Conservation (phyloP, 2,797 vertebrate species). For the Champsocephalus esox region DNA sequence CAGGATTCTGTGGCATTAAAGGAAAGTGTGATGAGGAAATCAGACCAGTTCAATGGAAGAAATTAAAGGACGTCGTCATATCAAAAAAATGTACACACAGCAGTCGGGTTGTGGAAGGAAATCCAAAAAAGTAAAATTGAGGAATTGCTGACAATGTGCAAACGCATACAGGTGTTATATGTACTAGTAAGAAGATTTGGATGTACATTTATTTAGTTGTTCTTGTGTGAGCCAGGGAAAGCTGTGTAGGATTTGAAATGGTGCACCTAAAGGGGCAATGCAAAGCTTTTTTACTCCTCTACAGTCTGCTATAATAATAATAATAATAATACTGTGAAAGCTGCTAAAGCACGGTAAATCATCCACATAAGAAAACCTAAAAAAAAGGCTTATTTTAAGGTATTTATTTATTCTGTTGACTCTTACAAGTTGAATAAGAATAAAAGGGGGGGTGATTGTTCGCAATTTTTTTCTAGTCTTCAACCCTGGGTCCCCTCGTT, state of each 20-base stretch:
- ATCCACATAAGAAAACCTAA: too few relatives aligned
- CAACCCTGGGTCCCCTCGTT: conserved; percentile 54
- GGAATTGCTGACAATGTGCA: not conserved
- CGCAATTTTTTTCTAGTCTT: not conserved
- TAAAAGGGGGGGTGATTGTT: not conserved
- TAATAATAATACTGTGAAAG: not conserved
- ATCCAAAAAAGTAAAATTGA: not conserved
- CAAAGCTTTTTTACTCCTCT: not conserved
- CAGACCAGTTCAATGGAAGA: conserved; percentile 25
- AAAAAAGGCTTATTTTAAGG: not conserved
- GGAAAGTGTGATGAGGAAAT: not conserved
- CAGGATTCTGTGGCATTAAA: not conserved
- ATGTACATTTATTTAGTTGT: not conserved
- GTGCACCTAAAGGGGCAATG: not conserved
- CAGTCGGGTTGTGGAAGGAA: not conserved
- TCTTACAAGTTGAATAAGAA: not conserved
- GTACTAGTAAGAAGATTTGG: not conserved
- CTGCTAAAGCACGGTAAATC: not conserved
- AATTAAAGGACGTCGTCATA: not conserved
- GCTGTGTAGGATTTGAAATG: not conserved
- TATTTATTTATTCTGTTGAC: not conserved
- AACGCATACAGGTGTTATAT: not conserved
- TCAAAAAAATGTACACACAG: conserved; percentile 7
- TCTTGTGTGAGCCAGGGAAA: not conserved
- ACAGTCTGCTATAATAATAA: not conserved